These are phyloP conservation scores for Drosophila biarmipes DNA, from an alignment of 1,140 invertebrate species.

Conservation along the genomic window DNA sequence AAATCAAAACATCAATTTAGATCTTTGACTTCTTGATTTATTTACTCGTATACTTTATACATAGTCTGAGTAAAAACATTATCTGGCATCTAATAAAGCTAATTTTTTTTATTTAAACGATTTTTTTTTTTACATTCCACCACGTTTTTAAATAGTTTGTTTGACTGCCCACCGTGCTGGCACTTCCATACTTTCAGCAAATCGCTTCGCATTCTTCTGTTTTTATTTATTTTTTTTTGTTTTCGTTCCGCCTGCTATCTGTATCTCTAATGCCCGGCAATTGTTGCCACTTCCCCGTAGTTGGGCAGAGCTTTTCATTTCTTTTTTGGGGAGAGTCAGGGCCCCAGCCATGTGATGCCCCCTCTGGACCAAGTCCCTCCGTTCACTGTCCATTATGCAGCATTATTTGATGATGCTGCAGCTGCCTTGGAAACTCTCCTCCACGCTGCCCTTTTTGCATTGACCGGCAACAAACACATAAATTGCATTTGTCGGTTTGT, in stretches of 20 bases:
- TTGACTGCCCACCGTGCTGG: conserved; percentile 42
- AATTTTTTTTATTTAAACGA: not conserved
- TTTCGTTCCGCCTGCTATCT: conserved; percentile 52
- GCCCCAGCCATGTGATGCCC: conserved; percentile 14
- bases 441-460: conserved; percentile 60
- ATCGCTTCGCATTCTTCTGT: conserved; percentile 71
- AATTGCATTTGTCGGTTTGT: conserved; percentile 84
- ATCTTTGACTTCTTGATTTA: no score
- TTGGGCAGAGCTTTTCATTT: conserved; percentile 74
- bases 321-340: conserved; percentile 68
- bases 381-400: conserved; percentile 74
- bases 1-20: no score
- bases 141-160: not conserved
- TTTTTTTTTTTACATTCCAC: not conserved
- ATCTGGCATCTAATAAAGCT: no score
- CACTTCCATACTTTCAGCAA: conserved; percentile 68
- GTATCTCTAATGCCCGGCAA: conserved; percentile 79
- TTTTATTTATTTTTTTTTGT: conserved; percentile 44
- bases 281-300: conserved; percentile 75
- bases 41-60: no score
- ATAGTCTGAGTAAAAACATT: no score
- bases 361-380: conserved; percentile 11
- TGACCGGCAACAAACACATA: conserved; percentile 81
- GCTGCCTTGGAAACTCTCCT: conserved; percentile 62
- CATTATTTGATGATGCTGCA: conserved; percentile 70